A percentile compares a stretch with the other conserved stretches of the same genome.
These are phyloP conservation scores for Venusia cambrica DNA, from an alignment of 2,888 invertebrate species.

Conservation along the genomic window DNA sequence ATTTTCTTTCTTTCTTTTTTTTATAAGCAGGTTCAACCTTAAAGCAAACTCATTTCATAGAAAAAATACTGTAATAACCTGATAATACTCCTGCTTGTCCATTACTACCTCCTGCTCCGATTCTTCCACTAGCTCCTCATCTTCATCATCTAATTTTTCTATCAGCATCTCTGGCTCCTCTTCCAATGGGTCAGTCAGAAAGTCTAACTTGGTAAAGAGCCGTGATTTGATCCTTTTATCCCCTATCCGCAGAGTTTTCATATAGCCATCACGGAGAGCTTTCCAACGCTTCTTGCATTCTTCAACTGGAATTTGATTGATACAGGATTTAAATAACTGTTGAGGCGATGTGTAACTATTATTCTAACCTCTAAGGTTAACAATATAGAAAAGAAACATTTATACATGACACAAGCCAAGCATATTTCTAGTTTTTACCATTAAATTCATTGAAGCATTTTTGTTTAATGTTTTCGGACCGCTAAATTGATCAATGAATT, in stretches of 20 bases:
- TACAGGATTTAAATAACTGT: neutral
- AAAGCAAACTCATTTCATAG: too few relatives aligned
- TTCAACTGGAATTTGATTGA: slow-evolving; percentile 61
- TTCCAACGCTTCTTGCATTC: slow-evolving; percentile 81
- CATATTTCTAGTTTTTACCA: too few relatives aligned
- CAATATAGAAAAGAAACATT: too few relatives aligned
- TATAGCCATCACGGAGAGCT: slow-evolving; percentile 76
- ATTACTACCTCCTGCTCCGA: slow-evolving; percentile 65
- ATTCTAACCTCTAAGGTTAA: too few relatives aligned
- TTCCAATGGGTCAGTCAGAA: slow-evolving; percentile 48
- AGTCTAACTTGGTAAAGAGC: slow-evolving; percentile 62
- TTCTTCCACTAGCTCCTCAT: slow-evolving; percentile 27
- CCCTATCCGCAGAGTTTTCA: slow-evolving; percentile 69
- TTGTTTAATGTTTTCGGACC: too few relatives aligned
- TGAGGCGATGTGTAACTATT: neutral
- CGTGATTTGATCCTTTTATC: slow-evolving; percentile 55
- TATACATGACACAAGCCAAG: too few relatives aligned
- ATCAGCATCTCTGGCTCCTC: slow-evolving; percentile 27
- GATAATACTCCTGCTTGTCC: slow-evolving; percentile 73
- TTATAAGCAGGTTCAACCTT: too few relatives aligned
- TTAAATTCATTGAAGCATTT: too few relatives aligned
- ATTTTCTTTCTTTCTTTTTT: too few relatives aligned
- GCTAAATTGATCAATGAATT: too few relatives aligned
- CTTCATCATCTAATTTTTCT: slow-evolving; percentile 33
- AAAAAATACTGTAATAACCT: too few relatives aligned